Evolutionary conservation across 2,888 invertebrate species (phyloP), one percentile per base, ranked within the genome.

Genomic region (Nymphalis urticae): DNA sequence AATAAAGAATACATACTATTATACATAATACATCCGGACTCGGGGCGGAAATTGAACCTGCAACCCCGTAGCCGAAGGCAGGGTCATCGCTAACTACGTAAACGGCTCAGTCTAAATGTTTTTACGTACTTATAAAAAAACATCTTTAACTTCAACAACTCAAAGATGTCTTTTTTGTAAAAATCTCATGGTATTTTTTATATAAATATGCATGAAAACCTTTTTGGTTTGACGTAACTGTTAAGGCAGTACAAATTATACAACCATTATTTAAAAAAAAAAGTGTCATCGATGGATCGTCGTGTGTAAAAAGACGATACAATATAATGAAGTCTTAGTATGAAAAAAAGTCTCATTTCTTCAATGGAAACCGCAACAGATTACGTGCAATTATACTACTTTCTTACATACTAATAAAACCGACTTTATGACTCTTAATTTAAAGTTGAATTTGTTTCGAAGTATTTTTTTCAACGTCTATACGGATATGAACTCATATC

Each of bases 291-390:
- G 32, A 42, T 42, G 32, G 24, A 42, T 61, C 16, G 48, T 48
- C 58, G 13, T 59, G 16, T 36, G 42, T 53, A 48, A 50, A 56
- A 67, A 47, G 19, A 62, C 27, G 54, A 13, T 48, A 66, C 32
- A 63, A 60, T 36, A 24, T 56, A 56, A 42, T 60, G 36, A 51
- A 68, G 53, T 50, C 54, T 63, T n/a, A 59, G 62, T 36, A 59
- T 21, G 36, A 64, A 71, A 69, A n/a, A 65, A 62, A 42, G 58
- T 64, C 66, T 60, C 56, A 66, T 73, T 72, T 73, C 75, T 76
- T 74, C 70, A 73, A 66, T 62, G 71, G 65, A 73, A 77, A 76
- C 77, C 77, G 64, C 77, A 75, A 72, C 71, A 75, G 76, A 77
- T 77, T 75, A 76, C 73, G 75, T 71, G 71, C 76, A 67, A 75